Conservation (phyloP, 2,113 vertebrate species). For the Ailuropoda melanoleuca region DNA sequence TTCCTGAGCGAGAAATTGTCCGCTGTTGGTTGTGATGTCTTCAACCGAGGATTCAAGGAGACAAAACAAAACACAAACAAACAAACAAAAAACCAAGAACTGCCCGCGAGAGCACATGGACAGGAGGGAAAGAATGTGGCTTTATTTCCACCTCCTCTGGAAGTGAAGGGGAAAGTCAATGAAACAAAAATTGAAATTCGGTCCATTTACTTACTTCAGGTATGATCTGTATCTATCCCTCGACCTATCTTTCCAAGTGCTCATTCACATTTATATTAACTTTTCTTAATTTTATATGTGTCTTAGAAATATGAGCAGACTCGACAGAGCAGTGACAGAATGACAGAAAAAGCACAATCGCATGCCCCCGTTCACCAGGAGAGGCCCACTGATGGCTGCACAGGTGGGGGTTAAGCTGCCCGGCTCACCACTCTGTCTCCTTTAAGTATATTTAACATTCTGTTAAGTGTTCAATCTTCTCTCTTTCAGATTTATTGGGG, state of each 20-base stretch:
- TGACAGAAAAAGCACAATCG: background rate
- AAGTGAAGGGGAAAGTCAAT: background rate
- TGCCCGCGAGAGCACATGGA: background rate
- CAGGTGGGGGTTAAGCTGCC: background rate
- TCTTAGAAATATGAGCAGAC: background rate
- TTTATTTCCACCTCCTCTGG: background rate
- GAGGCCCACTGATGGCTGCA: too few relatives aligned
- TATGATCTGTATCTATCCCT: background rate
- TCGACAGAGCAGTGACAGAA: background rate
- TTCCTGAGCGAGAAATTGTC: background rate
- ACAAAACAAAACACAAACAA: background rate
- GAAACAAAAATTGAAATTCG: background rate
- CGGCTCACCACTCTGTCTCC: background rate
- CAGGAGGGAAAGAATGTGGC: background rate
- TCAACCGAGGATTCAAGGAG: background rate
- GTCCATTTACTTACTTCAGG: background rate
- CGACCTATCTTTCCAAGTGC: background rate
- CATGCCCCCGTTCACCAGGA: accelerated
- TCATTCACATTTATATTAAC: background rate
- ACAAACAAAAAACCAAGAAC: background rate
- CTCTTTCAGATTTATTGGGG: background rate
- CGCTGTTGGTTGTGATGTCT: accelerated
- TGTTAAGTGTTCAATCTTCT: background rate
- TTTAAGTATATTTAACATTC: background rate
- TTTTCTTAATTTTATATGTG: background rate